Evolutionary conservation across 2,797 vertebrate species (phyloP), one percentile per base, ranked within the genome.

Genomic region (Tangara arthus): DNA sequence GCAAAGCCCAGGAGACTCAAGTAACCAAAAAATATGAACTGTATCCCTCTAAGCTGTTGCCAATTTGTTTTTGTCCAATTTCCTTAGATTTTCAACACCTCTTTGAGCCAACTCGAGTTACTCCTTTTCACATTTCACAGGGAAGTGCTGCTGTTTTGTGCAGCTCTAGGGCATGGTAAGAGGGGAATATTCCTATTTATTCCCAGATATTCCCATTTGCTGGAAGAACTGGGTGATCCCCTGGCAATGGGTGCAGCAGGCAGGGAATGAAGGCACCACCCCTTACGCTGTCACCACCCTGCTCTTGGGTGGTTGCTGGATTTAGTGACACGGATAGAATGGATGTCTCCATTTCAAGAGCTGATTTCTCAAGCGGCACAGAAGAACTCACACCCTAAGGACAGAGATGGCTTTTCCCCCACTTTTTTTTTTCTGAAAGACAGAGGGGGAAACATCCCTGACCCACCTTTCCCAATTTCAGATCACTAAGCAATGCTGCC

Each of bases 1-100:
- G 89, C 91, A 49, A 95, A 92, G 78, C 94, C 79, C 93, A 59
- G 55, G 92, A 94, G 92, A 95, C 57, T 55, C 71, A 19, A 92
- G 72, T 12, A 68, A 96, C 95, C 89, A 81, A 92, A 95, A 95
- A 96, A 95, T 79, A 93, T 76, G 69, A 80, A 94, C 69, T 82
- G 39, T 7, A 82, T 28, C 82, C 66, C 66, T 78, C 75, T 35
- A 66, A 85, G 84, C 66, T 27, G 32, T 4, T 82, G 91, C 89
- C 87, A 82, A 6, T 72, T 76, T 32, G 59, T 21, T 93, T 85
- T 85, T 83, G 60, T 76, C 84, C 76, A 68, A 68, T 95, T 95
- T 86, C 87, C 61, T 75, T n/a, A 32, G 50, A 42, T 79, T 92
- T 92, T 78, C 79, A 71, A 83, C 56, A 72, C 69, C 70, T 72